Percentiles rank a stretch among this genome's conserved stretches.
phyloP scores from a whole-genome alignment of 2,888 invertebrate genomes.

The Aricia artaxerxes region DNA sequence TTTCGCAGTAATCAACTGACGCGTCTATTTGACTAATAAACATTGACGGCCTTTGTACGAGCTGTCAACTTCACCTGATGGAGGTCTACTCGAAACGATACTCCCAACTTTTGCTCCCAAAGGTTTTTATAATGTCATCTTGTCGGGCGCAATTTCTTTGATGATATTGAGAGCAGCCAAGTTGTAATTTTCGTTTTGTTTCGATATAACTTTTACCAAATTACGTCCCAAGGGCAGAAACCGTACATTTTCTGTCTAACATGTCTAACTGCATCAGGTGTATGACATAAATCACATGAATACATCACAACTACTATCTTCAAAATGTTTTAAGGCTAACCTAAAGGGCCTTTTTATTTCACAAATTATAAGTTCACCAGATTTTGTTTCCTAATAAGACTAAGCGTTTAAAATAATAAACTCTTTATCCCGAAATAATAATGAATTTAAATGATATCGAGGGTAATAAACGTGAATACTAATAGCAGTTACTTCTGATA shows the following conservation, averaged over 20 bases:
- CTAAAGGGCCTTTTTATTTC: not conserved
- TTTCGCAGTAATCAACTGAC: not conserved
- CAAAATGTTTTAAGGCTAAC: not conserved
- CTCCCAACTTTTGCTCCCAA: conserved; percentile 18
- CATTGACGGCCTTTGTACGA: conserved; percentile 26
- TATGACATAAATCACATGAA: too few relatives aligned
- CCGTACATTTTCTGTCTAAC: not conserved
- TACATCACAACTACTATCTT: not conserved
- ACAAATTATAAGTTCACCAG: not conserved
- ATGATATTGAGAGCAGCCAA: not conserved
- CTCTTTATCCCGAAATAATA: conserved; percentile 21
- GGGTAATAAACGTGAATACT: conserved; percentile 18
- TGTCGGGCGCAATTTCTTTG: conserved; percentile 18
- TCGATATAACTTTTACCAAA: not conserved
- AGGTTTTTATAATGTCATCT: conserved; percentile 18
- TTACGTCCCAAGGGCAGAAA: not conserved
- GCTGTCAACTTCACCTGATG: conserved; percentile 24
- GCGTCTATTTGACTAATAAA: conserved; percentile 15
- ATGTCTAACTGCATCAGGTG: too few relatives aligned
- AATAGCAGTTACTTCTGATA: conserved; percentile 15
- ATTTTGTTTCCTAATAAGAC: conserved; percentile 4
- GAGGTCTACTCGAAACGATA: conserved; percentile 21
- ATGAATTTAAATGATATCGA: conserved; percentile 24
- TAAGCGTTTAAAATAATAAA: conserved; percentile 19
- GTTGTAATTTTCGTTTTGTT: not conserved